phyloP scores from a whole-genome alignment of 2,113 vertebrate species.

The Poeciliopsis occidentalis region DNA sequence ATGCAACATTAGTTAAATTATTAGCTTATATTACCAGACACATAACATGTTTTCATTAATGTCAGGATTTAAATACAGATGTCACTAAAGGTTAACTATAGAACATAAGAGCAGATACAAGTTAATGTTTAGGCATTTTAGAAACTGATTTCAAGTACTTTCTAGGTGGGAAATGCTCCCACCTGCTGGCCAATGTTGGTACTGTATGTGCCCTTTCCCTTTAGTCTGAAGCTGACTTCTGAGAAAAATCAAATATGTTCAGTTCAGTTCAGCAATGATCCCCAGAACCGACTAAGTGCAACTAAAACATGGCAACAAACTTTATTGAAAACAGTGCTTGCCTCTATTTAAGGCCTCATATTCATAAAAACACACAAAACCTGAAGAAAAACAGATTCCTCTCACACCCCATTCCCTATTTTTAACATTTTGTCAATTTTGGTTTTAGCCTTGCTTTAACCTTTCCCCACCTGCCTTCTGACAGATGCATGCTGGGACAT shows the following conservation, averaged over 20 bases:
- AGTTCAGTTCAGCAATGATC: conserved; percentile 7
- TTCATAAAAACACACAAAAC: conserved; percentile 25
- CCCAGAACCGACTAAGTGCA: conserved; percentile 35
- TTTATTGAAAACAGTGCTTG: conserved; percentile 43
- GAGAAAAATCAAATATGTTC: background rate
- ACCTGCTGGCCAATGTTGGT: conserved; percentile 27
- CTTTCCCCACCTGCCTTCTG: conserved; percentile 11
- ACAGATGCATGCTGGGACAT: conserved; percentile 70
- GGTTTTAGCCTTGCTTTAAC: conserved; percentile 20
- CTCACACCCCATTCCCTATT: background rate
- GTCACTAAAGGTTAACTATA: conserved; percentile 44
- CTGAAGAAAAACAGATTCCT: conserved; percentile 35
- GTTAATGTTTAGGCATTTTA: background rate
- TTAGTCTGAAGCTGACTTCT: conserved; percentile 21
- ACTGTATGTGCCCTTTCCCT: conserved; percentile 8
- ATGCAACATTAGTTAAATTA: conserved; percentile 15
- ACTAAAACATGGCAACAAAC: conserved; percentile 21
- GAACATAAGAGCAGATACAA: conserved; percentile 22
- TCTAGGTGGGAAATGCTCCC: conserved; percentile 1
- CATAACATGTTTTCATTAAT: conserved; percentile 25
- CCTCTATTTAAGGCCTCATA: conserved; percentile 58
- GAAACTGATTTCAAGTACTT: background rate
- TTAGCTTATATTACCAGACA: conserved; percentile 43
- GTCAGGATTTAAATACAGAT: conserved; percentile 34
- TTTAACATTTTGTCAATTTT: background rate